These are phyloP conservation scores for Spheniscus mendiculus DNA, from an alignment of 2,113 vertebrate genomes.

Conservation along the genomic window DNA sequence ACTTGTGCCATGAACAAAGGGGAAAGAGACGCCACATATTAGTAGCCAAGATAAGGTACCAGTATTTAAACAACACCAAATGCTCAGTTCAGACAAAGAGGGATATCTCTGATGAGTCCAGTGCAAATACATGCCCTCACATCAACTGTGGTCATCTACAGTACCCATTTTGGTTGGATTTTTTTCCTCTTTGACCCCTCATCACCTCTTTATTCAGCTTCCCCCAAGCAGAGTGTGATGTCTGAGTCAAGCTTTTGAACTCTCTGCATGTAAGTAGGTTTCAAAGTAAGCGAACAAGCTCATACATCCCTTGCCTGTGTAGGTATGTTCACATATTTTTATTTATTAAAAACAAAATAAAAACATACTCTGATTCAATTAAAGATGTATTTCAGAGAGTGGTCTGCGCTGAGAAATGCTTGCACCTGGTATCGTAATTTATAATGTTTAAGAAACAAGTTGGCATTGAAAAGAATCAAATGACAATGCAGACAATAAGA, in stretches of 20 bases:
- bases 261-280: neutral
- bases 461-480: slow-evolving; percentile 21
- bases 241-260: slow-evolving; percentile 64
- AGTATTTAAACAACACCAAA: slow-evolving; percentile 23
- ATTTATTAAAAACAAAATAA: slow-evolving; percentile 59
- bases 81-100: slow-evolving; percentile 10
- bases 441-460: slow-evolving; percentile 31
- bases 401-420: slow-evolving; percentile 12
- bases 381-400: slow-evolving; percentile 13
- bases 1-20: slow-evolving; percentile 21
- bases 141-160: slow-evolving; percentile 9
- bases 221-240: neutral
- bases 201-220: slow-evolving; percentile 30
- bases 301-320: slow-evolving; percentile 15
- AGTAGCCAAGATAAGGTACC: slow-evolving; percentile 27
- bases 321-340: slow-evolving; percentile 49
- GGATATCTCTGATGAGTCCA: slow-evolving; percentile 27
- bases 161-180: neutral
- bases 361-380: slow-evolving; percentile 53
- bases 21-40: slow-evolving; percentile 9
- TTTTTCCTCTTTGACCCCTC: slow-evolving; percentile 31
- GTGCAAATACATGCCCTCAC: neutral
- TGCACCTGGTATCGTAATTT: slow-evolving; percentile 27
- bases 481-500: neutral
- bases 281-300: slow-evolving; percentile 61